phyloP scores from a whole-genome alignment of 2,888 invertebrate genomes.

The Alsophila aescularia region DNA sequence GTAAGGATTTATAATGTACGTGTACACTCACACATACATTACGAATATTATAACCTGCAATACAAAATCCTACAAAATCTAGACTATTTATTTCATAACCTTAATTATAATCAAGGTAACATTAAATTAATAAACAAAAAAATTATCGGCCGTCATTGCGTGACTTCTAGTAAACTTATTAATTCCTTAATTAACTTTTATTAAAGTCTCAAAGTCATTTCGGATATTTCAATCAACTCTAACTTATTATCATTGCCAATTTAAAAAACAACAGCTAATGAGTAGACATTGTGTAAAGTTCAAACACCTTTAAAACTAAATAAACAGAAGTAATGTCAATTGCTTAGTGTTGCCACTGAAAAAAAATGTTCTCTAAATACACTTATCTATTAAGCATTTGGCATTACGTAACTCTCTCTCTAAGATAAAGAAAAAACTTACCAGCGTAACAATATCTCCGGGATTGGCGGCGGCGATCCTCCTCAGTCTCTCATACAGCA shows the following conservation, averaged over 20 bases:
- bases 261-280: constrained; percentile 7
- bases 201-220: constrained; percentile 12
- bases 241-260: constrained; percentile 19
- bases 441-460: constrained; percentile 90
- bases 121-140: background rate
- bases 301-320: background rate
- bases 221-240: constrained; percentile 20
- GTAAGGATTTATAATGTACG: too few species aligned
- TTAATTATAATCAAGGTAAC: background rate
- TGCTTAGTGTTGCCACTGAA: constrained; percentile 4
- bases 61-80: too few species aligned
- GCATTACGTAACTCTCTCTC: background rate
- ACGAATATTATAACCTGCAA: too few species aligned
- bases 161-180: constrained; percentile 14
- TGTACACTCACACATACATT: too few species aligned
- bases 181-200: constrained; percentile 18
- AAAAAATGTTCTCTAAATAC: background rate
- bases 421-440: constrained; percentile 74
- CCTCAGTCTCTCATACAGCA: constrained; percentile 88
- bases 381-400: background rate
- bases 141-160: background rate
- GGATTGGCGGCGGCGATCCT: constrained; percentile 88
- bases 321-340: constrained; percentile 10
- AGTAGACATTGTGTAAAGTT: constrained; percentile 22
- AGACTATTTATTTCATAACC: background rate